Evolutionary conservation across 2,888 invertebrate species (phyloP).

Genomic region (Ectemnius cavifrons): DNA sequence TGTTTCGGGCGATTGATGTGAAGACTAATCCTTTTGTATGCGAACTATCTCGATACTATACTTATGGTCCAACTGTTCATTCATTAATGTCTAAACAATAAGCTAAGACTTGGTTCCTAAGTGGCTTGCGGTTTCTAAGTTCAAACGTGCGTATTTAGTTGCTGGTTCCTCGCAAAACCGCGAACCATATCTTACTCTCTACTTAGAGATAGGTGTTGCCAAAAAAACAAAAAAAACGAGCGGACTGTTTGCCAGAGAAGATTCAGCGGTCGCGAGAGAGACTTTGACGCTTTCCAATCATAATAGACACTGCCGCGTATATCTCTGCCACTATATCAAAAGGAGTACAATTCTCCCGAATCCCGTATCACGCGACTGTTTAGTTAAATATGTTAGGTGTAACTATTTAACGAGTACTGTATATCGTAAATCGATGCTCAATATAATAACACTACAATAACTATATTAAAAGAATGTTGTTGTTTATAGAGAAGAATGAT

Average conservation of each 20-base stretch:
- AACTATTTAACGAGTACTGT: slow-evolving; percentile 60
- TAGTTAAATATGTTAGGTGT: slow-evolving; percentile 54
- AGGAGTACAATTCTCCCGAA: slow-evolving; percentile 44
- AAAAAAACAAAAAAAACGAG: slow-evolving; percentile 22
- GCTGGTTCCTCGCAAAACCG: slow-evolving; percentile 55
- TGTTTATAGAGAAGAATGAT: slow-evolving; percentile 68
- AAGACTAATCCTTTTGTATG: too few relatives aligned
- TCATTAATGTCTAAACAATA: slow-evolving; percentile 29
- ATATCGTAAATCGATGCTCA: slow-evolving; percentile 71
- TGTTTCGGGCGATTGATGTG: too few relatives aligned
- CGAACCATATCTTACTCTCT: slow-evolving; percentile 58
- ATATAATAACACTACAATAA: slow-evolving; percentile 71
- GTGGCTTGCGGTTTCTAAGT: slow-evolving; percentile 26
- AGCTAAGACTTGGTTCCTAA: slow-evolving; percentile 35
- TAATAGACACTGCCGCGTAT: slow-evolving; percentile 20
- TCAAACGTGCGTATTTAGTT: slow-evolving; percentile 8
- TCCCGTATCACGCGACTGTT: slow-evolving; percentile 41
- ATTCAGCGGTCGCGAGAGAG: background rate
- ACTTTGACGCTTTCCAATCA: slow-evolving; percentile 27
- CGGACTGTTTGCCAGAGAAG: slow-evolving; percentile 2
- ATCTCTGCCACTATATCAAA: slow-evolving; percentile 40
- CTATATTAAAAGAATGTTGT: slow-evolving; percentile 70
- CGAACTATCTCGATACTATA: too few relatives aligned
- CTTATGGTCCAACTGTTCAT: too few relatives aligned
- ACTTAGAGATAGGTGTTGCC: slow-evolving; percentile 32